Evolutionary conservation across 2,113 vertebrate species (phyloP).

Genomic region (Platysternon megacephalum): DNA sequence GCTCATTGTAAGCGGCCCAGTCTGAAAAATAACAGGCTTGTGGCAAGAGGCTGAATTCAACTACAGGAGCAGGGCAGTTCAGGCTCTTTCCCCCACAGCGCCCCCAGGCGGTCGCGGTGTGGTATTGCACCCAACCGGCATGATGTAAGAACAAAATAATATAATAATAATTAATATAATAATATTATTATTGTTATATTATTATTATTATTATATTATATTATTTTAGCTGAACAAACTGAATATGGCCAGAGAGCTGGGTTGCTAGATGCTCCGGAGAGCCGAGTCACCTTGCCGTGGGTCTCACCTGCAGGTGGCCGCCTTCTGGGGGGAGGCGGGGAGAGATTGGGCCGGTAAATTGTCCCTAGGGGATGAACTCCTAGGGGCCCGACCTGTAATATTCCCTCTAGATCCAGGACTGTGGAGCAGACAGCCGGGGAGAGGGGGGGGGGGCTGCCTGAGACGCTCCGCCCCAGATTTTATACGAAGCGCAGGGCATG

Average conservation of each 20-base stretch:
- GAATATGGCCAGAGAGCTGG: no score
- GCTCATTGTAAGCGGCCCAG: fast-evolving
- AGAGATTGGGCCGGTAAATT: no score
- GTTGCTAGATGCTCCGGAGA: not conserved
- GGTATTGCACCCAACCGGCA: not conserved
- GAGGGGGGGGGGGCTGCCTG: no score
- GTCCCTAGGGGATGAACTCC: not conserved
- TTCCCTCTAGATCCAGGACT: not conserved
- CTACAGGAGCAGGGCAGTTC: not conserved
- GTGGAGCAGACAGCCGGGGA: not conserved
- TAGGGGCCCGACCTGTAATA: not conserved
- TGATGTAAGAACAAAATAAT: not conserved
- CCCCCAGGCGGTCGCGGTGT: not conserved
- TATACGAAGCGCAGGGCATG: not conserved
- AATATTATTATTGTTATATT: no score
- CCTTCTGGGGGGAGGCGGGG: no score
- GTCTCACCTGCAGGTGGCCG: no score
- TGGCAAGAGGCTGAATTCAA: not conserved
- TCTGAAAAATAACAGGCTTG: fast-evolving
- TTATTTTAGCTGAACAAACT: no score
- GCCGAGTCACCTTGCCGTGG: no score
- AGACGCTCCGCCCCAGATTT: not conserved
- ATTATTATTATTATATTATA: no score
- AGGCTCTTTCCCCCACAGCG: no score
- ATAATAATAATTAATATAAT: no score